These are phyloP conservation scores for Capromys pilorides DNA, from an alignment of 2,797 vertebrate species.

Conservation along the genomic window DNA sequence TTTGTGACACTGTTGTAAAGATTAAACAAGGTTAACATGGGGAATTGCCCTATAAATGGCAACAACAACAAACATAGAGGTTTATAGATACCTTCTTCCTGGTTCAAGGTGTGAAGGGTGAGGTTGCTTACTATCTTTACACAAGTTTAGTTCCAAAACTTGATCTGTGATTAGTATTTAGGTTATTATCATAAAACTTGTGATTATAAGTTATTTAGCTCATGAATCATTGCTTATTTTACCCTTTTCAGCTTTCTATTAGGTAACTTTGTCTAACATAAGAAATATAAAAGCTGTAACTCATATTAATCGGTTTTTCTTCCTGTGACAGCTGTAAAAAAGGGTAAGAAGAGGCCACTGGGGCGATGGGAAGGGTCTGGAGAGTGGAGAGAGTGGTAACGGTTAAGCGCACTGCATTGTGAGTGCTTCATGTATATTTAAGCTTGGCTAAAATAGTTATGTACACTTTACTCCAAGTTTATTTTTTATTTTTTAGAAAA, in stretches of 20 bases:
- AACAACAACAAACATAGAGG: neutral
- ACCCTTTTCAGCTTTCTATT: neutral
- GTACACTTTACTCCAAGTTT: neutral
- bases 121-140: neutral
- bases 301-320: neutral
- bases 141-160: neutral
- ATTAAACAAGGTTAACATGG: neutral
- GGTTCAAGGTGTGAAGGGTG: neutral
- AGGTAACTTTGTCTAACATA: neutral
- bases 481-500: neutral
- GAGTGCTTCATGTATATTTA: neutral
- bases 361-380: neutral
- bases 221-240: neutral
- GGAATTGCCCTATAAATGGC: neutral
- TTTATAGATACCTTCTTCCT: neutral
- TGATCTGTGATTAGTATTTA: conserved; percentile 21
- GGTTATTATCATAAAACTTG: neutral
- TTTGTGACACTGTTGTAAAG: neutral
- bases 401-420: neutral
- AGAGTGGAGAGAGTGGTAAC: rapidly evolving
- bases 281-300: neutral
- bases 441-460: neutral
- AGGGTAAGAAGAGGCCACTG: neutral
- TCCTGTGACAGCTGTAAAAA: neutral
- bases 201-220: neutral